Base-by-base conservation (phyloP, 2,797 vertebrate species). In the Phoebastria nigripes region DNA sequence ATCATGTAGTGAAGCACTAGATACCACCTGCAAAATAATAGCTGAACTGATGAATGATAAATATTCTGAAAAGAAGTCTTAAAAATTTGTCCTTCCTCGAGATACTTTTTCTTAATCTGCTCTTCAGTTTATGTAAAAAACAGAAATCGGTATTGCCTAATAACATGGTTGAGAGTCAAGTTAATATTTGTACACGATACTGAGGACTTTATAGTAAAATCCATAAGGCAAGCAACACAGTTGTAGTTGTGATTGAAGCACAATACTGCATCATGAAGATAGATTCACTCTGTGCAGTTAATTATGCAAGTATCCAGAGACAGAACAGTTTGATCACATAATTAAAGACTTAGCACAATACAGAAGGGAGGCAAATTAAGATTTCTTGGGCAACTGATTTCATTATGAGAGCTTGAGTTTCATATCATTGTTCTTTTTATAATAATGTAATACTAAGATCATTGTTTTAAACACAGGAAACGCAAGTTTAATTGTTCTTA, bases 401-500 rank as follows among this genome's bases (percentile, higher is more conserved):
- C 4, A 49, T 93, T 88, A 42, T 18, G 46, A 93, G 79, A 91
- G 52, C 82, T 49, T 65, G 61, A 82, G 69, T 89, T 93, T 86
- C 52, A 41, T 81, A 35, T 78, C 29, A 79, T 83, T 96, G 81
- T 96, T 94, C 83, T 83, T 90, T 74, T 95, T 80, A 47, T 81
- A 89, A 76, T 89, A 88, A 76, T 2, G 6, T 77, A 87, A 56
- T 87, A 78, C 81, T 82, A 83, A 76, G 76, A 78, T 81, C 69
- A 59, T 66, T 56, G 26, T 71, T 89, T 94, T 74, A 97, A 95
- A 94, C 94, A 93, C 49, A 86, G 96, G 96, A 97, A 96, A 91
- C 69, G 49, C 76, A 83, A 89, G 95, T 94, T 91, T 89, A 78
- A 94, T 96, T 93, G 72, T 94, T 96, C 94, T 88, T 74, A 56